phyloP scores from a whole-genome alignment of 92 coral and sea anemone genomes.

The Epizoanthus ramosus region DNA sequence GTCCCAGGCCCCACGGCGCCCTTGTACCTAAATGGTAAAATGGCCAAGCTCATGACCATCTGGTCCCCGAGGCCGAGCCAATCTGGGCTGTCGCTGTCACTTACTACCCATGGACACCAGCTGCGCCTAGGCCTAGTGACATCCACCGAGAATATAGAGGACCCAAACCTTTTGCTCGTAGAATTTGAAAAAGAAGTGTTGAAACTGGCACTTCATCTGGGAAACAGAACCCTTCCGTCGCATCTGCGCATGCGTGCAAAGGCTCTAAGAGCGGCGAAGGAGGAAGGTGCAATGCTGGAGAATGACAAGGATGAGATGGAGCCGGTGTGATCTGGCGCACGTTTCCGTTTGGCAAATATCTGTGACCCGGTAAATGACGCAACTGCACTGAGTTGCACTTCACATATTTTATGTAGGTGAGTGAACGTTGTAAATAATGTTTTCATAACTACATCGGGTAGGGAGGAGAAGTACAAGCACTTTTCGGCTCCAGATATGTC shows the following conservation, averaged over 20 bases:
- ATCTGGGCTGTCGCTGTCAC: constrained; percentile 66
- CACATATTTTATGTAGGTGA: too few relatives aligned
- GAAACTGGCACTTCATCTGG: constrained; percentile 66
- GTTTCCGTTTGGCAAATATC: too few relatives aligned
- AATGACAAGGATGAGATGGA: constrained; percentile 41
- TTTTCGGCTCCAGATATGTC: too few relatives aligned
- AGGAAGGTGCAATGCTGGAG: constrained; percentile 31
- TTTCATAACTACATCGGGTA: too few relatives aligned
- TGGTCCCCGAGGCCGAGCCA: constrained; percentile 72
- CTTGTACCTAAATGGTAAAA: constrained; percentile 77
- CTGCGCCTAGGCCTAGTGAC: constrained; percentile 71
- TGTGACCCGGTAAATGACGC: too few relatives aligned
- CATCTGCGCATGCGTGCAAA: constrained; percentile 77
- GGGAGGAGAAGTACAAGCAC: too few relatives aligned
- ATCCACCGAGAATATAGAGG: constrained; percentile 53
- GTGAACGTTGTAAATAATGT: too few relatives aligned
- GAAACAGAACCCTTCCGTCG: constrained; percentile 78
- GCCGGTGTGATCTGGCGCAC: neutral
- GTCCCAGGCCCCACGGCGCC: constrained; percentile 81
- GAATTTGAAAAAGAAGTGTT: constrained; percentile 80
- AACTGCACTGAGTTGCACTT: too few relatives aligned
- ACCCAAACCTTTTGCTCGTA: constrained; percentile 62
- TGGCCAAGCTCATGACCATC: constrained; percentile 81
- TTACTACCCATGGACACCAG: constrained; percentile 74
- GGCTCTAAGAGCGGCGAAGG: constrained; percentile 37